A percentile compares a stretch with the other conserved stretches of the same genome.
Evolutionary conservation across 2,888 invertebrate genomes (phyloP).

Genomic region (Panzeria rudis): DNA sequence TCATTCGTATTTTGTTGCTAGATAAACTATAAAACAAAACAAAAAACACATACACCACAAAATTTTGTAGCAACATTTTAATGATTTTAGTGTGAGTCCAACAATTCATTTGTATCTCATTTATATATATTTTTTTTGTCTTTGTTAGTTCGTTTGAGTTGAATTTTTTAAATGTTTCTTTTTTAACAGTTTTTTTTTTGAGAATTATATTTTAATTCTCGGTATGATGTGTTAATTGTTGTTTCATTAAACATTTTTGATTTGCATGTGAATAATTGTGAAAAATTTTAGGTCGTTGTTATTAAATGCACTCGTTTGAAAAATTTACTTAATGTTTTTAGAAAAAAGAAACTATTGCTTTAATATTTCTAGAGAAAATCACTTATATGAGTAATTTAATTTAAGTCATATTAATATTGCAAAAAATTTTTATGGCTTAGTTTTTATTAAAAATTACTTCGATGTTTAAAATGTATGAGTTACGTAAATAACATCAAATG

Average conservation of each 20-base stretch:
- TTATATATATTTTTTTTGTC: constrained; percentile 3
- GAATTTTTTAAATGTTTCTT: neutral
- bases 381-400: neutral
- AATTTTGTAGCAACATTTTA: constrained; percentile 36
- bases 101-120: constrained; percentile 19
- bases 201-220: constrained; percentile 33
- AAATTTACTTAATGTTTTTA: neutral
- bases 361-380: constrained; percentile 16
- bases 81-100: constrained; percentile 29
- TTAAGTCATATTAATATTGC: neutral
- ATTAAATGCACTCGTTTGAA: constrained; percentile 1
- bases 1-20: constrained; percentile 20
- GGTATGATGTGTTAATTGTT: constrained; percentile 53
- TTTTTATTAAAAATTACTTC: constrained; percentile 6
- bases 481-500: too few relatives aligned
- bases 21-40: constrained; percentile 10
- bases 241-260: constrained; percentile 22
- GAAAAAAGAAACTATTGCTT: neutral
- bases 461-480: too few relatives aligned
- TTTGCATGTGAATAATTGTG: constrained; percentile 55
- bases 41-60: constrained; percentile 29
- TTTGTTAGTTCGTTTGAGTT: constrained; percentile 25
- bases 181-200: neutral
- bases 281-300: neutral
- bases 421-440: too few relatives aligned